Conservation (phyloP, 2,888 invertebrate genomes). For the Lasioglossum figueresi region DNA sequence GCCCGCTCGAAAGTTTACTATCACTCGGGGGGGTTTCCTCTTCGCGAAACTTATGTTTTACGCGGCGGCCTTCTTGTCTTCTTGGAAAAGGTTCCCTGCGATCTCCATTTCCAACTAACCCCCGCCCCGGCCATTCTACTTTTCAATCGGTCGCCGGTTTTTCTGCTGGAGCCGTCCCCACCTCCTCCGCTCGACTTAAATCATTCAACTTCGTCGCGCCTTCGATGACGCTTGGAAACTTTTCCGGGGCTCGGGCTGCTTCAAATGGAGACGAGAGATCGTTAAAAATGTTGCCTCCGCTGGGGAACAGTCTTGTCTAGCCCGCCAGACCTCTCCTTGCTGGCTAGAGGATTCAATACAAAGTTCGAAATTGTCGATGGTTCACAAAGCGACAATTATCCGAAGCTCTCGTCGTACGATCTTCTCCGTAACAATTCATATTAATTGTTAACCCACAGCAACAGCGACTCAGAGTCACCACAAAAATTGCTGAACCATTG, state of each 20-base stretch:
- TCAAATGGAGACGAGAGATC: not conserved
- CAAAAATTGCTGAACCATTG: too few relatives aligned
- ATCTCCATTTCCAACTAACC: slow-evolving; percentile 45
- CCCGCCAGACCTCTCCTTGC: not conserved
- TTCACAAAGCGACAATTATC: not conserved
- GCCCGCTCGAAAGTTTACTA: slow-evolving; percentile 63
- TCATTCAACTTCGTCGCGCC: slow-evolving; percentile 48
- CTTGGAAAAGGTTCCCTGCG: slow-evolving; percentile 50
- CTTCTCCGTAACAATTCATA: too few relatives aligned
- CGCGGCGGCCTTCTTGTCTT: slow-evolving; percentile 58
- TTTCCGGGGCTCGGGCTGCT: not conserved
- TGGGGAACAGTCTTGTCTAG: not conserved
- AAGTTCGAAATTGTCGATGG: not conserved
- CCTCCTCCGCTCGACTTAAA: slow-evolving; percentile 45
- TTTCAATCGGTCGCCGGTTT: slow-evolving; percentile 45
- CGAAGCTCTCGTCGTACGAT: not conserved
- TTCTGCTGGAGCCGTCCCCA: slow-evolving; percentile 9
- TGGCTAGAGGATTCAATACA: not conserved
- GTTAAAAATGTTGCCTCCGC: not conserved
- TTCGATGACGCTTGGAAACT: slow-evolving; percentile 38
- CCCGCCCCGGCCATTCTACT: slow-evolving; percentile 33
- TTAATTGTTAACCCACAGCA: too few relatives aligned
- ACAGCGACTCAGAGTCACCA: too few relatives aligned
- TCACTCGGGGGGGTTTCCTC: slow-evolving; percentile 57
- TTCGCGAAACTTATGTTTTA: slow-evolving; percentile 68